Percentiles rank a stretch among this genome's conserved stretches.
Evolutionary conservation across 2,797 vertebrate genomes (phyloP).

Genomic region (Fistularia commersonii): DNA sequence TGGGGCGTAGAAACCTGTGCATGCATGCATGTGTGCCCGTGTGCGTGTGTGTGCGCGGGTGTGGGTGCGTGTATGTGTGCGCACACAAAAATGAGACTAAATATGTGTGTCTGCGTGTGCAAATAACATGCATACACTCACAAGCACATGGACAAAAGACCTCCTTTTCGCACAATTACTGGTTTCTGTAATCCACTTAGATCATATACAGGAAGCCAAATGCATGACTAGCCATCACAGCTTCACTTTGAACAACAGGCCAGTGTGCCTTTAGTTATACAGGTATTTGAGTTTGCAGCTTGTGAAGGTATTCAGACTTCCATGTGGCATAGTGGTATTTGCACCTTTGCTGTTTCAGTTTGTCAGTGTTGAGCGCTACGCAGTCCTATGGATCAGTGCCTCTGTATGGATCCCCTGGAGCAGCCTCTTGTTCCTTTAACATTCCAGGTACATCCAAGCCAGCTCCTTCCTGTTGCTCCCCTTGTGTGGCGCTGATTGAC

Average conservation of each 20-base stretch:
- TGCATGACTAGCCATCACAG: slow-evolving; percentile 38
- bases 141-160: slow-evolving; percentile 7
- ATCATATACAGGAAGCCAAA: slow-evolving; percentile 52
- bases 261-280: slow-evolving; percentile 56
- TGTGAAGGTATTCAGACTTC: slow-evolving; percentile 60
- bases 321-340: slow-evolving; percentile 67
- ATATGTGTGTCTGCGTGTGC: slow-evolving; percentile 10
- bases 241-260: slow-evolving; percentile 31
- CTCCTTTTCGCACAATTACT: slow-evolving; percentile 20
- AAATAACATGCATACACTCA: slow-evolving; percentile 21
- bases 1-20: slow-evolving; percentile 17
- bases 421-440: slow-evolving; percentile 72
- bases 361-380: slow-evolving; percentile 58
- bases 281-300: slow-evolving; percentile 64
- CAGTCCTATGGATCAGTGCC: slow-evolving; percentile 68
- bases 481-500: slow-evolving; percentile 73
- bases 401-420: slow-evolving; percentile 63
- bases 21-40: not conserved
- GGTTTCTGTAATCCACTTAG: slow-evolving; percentile 43
- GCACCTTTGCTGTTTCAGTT: slow-evolving; percentile 66
- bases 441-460: slow-evolving; percentile 74
- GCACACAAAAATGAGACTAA: slow-evolving; percentile 7
- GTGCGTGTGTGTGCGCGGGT: slow-evolving; percentile 6
- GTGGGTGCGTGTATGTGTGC: slow-evolving; percentile 5
- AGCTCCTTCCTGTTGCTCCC: slow-evolving; percentile 72